A percentile compares a stretch with the other conserved stretches of the same genome.
Evolutionary conservation across 2,888 invertebrate genomes (phyloP).

Genomic region (Acanthacorydalis orientalis): DNA sequence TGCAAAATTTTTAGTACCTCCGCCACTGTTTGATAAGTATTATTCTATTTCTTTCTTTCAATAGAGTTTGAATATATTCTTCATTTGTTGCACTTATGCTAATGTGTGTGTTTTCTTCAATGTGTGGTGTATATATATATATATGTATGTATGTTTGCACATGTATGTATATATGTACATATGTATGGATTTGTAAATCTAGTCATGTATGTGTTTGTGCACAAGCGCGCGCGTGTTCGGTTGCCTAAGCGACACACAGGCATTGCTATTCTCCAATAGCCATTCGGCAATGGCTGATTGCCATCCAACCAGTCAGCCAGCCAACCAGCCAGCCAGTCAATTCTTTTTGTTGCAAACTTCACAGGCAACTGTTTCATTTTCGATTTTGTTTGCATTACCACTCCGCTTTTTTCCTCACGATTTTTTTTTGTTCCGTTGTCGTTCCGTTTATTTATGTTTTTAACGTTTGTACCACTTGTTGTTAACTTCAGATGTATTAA

Average conservation of each 20-base stretch:
- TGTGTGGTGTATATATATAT: neutral
- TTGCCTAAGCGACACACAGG: conserved; percentile 4
- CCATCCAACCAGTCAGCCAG: neutral
- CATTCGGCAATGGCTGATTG: conserved; percentile 4
- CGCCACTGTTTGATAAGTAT: too few species aligned
- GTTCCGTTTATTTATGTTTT: too few species aligned
- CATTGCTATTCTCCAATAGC: conserved; percentile 2
- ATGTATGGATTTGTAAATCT: too few species aligned
- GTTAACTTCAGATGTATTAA: too few species aligned
- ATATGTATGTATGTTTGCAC: neutral
- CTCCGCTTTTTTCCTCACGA: neutral
- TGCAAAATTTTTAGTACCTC: too few species aligned
- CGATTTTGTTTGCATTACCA: neutral
- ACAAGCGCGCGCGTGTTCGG: neutral
- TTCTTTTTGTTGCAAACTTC: neutral
- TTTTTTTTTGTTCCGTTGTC: too few species aligned
- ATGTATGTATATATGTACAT: neutral
- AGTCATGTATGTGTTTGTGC: neutral
- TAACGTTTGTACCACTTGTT: too few species aligned
- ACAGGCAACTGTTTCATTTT: neutral
- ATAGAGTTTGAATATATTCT: too few species aligned
- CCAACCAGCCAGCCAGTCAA: neutral
- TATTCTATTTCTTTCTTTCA: too few species aligned
- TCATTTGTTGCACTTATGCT: neutral
- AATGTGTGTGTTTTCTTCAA: neutral